Evolutionary conservation across 2,888 invertebrate species (phyloP).

Genomic region (Polydesmus complanatus): DNA sequence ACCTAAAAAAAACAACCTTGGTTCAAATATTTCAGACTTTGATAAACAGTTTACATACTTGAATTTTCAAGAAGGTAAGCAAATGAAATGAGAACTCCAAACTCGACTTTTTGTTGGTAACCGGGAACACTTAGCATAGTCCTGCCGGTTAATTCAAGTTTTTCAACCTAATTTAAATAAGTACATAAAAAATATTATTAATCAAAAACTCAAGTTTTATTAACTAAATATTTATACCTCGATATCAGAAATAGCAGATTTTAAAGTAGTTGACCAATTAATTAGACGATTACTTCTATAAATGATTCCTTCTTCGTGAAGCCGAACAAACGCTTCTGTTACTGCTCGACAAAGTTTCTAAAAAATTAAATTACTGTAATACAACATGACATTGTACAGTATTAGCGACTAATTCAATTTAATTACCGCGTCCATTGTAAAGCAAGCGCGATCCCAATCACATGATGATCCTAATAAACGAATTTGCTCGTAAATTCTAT

Average conservation of each 20-base stretch:
- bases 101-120: constrained; percentile 76
- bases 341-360: constrained; percentile 68
- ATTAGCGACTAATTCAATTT: neutral
- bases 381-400: neutral
- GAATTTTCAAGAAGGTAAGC: constrained; percentile 65
- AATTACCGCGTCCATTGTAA: constrained; percentile 84
- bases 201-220: neutral
- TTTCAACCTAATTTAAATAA: constrained; percentile 52
- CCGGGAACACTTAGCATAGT: constrained; percentile 83
- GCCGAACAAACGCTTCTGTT: constrained; percentile 78
- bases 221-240: constrained; percentile 44
- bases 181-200: neutral
- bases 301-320: constrained; percentile 77
- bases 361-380: constrained; percentile 14
- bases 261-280: constrained; percentile 95
- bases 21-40: constrained; percentile 18
- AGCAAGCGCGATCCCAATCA: constrained; percentile 87
- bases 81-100: constrained; percentile 83
- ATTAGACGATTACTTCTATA: constrained; percentile 88
- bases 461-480: constrained; percentile 76
- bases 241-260: constrained; percentile 97
- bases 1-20: constrained; percentile 25
- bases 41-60: constrained; percentile 24
- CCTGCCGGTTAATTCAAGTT: constrained; percentile 69
- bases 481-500: constrained; percentile 66